phyloP scores from a whole-genome alignment of 1,140 invertebrate species.

The Sminthurinus signatus region DNA sequence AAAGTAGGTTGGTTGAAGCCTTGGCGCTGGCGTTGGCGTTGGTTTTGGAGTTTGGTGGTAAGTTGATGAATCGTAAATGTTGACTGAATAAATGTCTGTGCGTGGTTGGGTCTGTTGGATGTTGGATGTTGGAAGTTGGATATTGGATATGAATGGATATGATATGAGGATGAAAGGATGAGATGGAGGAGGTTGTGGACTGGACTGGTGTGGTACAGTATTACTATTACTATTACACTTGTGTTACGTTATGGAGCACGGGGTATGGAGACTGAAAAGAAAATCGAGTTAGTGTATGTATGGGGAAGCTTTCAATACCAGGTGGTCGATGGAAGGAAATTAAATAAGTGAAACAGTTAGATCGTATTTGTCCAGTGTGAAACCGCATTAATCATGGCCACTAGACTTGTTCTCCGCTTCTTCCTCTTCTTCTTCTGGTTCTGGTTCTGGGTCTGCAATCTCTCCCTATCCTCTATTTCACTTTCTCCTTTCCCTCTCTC shows the following conservation, averaged over 20 bases:
- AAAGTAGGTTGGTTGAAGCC: too few species aligned
- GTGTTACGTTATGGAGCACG: not conserved
- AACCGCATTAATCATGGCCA: slow-evolving; percentile 12
- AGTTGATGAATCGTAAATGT: too few species aligned
- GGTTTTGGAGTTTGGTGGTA: too few species aligned
- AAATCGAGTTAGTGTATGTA: slow-evolving; percentile 2
- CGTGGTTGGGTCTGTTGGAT: too few species aligned
- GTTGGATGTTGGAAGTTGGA: too few species aligned
- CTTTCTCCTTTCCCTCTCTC: not conserved
- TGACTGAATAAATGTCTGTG: too few species aligned
- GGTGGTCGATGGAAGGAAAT: slow-evolving; percentile 10
- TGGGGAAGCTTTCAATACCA: not conserved
- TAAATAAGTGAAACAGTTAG: slow-evolving; percentile 15
- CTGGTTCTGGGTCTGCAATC: not conserved
- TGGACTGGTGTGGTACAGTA: too few species aligned
- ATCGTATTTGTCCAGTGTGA: slow-evolving; percentile 9
- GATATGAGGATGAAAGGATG: too few species aligned
- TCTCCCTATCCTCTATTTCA: not conserved
- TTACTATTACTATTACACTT: not conserved
- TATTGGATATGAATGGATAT: too few species aligned
- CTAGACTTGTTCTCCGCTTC: not conserved
- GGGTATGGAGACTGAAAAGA: not conserved
- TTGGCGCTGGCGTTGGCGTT: too few species aligned
- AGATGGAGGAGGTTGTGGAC: too few species aligned
- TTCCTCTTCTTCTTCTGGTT: not conserved